Percentiles rank a stretch among this genome's conserved stretches.
phyloP scores from a whole-genome alignment of 92 coral and sea anemone species.

The Epizoanthus stellaris region DNA sequence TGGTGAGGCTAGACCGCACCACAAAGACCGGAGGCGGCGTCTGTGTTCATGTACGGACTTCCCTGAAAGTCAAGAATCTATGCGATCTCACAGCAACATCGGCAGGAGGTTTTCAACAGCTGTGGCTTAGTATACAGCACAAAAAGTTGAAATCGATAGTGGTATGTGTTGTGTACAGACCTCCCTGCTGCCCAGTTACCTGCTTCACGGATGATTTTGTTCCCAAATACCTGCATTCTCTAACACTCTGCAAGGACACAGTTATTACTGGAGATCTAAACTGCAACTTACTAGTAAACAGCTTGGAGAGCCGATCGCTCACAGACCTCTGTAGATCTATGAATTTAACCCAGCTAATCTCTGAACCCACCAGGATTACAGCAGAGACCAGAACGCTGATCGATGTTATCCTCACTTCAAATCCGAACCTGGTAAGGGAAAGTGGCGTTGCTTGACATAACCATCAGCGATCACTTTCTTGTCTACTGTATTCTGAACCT shows the following conservation, averaged over 20 bases:
- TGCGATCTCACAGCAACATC: constrained; percentile 1
- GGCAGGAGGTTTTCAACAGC: constrained; percentile 35
- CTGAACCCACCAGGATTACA: constrained; percentile 43
- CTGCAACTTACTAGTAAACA: constrained; percentile 18
- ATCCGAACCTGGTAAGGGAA: neutral
- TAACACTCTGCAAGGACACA: constrained; percentile 30
- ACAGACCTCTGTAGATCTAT: neutral
- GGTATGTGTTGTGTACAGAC: constrained; percentile 27
- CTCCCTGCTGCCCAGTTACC: constrained; percentile 20
- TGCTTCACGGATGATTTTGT: constrained; percentile 27
- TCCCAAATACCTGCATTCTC: constrained; percentile 23
- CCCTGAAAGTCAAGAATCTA: constrained; percentile 3
- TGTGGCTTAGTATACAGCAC: constrained; percentile 25
- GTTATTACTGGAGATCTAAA: constrained; percentile 51
- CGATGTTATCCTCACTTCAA: constrained; percentile 23
- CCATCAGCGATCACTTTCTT: no score
- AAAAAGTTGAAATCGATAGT: constrained; percentile 29
- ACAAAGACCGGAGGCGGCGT: constrained; percentile 4
- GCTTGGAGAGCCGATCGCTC: constrained; percentile 2
- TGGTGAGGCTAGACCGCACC: constrained; percentile 24
- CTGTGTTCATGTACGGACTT: constrained; percentile 11
- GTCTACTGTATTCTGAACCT: no score
- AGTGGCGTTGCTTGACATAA: no score
- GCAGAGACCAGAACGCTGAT: constrained; percentile 7
- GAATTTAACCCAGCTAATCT: constrained; percentile 47